Conservation (phyloP, 30 jellyfish, hydroid and myxozoan genomes). For the Clytia hemisphaerica region DNA sequence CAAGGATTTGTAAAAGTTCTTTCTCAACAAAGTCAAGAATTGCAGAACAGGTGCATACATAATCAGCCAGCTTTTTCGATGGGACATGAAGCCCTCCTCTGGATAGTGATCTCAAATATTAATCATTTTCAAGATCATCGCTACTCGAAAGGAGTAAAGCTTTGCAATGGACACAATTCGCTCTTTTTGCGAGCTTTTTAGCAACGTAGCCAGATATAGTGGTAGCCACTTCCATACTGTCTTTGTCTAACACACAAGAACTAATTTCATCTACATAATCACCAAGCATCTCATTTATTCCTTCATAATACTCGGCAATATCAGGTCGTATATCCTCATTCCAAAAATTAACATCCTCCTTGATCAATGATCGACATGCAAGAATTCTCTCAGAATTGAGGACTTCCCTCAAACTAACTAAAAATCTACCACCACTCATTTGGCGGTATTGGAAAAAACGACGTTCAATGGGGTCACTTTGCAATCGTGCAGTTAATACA, state of each 20-base stretch:
- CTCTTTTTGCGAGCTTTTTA: no score
- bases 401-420: conserved; percentile 1
- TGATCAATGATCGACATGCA: neutral
- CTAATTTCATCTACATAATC: neutral
- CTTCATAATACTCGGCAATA: neutral
- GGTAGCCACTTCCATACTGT: neutral
- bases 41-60: neutral
- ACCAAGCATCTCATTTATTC: neutral
- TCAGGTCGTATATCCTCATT: neutral
- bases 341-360: neutral
- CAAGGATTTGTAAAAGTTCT: no score
- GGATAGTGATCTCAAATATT: neutral
- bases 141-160: no score
- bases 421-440: conserved; percentile 17
- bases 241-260: neutral
- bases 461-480: conserved; percentile 15
- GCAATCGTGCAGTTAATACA: conserved; percentile 5
- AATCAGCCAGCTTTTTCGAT: neutral
- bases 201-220: neutral
- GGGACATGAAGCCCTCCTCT: neutral
- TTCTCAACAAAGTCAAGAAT: no score
- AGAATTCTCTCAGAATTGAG: neutral
- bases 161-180: no score
- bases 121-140: neutral
- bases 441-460: conserved; percentile 11